Conservation (phyloP, 1,140 invertebrate species). For the Copidosoma floridanum region DNA sequence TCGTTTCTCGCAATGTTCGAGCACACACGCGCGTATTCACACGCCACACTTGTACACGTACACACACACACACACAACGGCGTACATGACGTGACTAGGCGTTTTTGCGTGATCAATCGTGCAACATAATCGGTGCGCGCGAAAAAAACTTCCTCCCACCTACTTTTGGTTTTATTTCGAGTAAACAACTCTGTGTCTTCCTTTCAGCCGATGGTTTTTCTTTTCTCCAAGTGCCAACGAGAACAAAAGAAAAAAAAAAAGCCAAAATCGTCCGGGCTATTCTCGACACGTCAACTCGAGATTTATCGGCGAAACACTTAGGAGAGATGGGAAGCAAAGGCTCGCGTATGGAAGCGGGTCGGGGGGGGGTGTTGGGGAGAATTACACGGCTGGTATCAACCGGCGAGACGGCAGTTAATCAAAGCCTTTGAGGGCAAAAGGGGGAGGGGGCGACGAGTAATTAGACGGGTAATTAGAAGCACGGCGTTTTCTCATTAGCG, state of each 20-base stretch:
- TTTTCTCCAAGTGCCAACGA: no score
- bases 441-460: slow-evolving; percentile 21
- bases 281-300: slow-evolving; percentile 3
- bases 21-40: no score
- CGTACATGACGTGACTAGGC: slow-evolving; percentile 12
- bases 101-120: slow-evolving; percentile 20
- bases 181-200: no score
- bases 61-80: no score
- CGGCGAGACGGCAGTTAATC: slow-evolving; percentile 7
- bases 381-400: not conserved
- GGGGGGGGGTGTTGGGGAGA: no score
- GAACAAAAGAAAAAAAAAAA: no score
- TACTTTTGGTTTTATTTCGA: no score
- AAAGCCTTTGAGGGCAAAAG: slow-evolving; percentile 27
- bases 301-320: slow-evolving; percentile 31
- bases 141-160: no score
- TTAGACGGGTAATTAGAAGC: slow-evolving; percentile 36
- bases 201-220: no score
- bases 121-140: not conserved
- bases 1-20: slow-evolving; percentile 5
- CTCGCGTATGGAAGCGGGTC: no score
- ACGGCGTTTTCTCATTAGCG: slow-evolving; percentile 29
- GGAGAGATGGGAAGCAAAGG: not conserved
- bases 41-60: no score
- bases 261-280: no score